Evolutionary conservation across 2,113 vertebrate genomes (phyloP), one percentile per base, ranked within the genome.

Genomic region (Pygoscelis antarcticus): DNA sequence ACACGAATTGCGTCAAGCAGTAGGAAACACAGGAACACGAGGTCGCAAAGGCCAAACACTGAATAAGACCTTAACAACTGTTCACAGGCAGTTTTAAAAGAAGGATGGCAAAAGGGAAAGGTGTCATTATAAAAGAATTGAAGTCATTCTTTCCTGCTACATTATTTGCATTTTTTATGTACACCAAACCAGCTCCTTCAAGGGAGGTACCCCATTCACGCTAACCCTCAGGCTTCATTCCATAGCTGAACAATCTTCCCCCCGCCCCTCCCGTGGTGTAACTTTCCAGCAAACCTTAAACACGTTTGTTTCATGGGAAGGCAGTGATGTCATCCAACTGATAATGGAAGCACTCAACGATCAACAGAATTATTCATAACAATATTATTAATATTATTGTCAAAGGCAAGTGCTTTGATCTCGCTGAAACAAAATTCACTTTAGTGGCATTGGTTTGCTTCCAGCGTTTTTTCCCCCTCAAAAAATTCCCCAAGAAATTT

Each of bases 321-420:
- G 0, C 23, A 49, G 49, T 46, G 71, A 96, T 62, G 40, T 95
- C 92, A 96, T 25, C 49, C 42, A 49, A 60, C 38, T 65, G 62
- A 70, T 81, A 93, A 93, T 0, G 47, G 55, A 95, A 75, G 66
- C 40, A 32, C 40, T 71, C 60, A 6, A 19, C 10, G 16, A 78
- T 60, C 66, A 87, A 61, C 47, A 82, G 42, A 88, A 76, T 93
- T 91, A 96, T 80, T 85, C 90, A 83, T 61, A 95, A 89, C 22
- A 82, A 38, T 38, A 38, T 38, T 38, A 90, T 75, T 78, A 87
- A 70, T 75, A 30, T 58, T 85, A 65, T 29, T 70, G 42, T 94
- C 86, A 87, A 44, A 82, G 10, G 47, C 72, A 64, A 93, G 19
- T 5, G 44, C 86, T 93, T 93, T 92, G 91, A 96, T 96, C 62